These are phyloP conservation scores for Geopemphigus sp. DNA, from an alignment of 1,140 invertebrate genomes.

Conservation along the genomic window DNA sequence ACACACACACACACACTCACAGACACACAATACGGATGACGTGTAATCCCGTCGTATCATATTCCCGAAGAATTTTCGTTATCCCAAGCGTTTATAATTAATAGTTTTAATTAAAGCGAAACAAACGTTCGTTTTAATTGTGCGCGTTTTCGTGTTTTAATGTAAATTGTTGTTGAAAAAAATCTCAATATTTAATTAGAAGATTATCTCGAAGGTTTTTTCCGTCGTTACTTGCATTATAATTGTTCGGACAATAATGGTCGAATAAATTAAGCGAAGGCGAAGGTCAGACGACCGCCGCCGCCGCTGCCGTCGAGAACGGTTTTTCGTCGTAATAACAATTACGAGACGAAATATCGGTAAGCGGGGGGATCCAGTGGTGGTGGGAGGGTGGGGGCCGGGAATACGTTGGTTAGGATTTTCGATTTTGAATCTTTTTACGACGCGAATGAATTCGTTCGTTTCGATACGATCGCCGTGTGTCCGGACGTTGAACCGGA, in stretches of 20 bases:
- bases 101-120: not conserved
- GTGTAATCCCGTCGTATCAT: not conserved
- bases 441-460: too few relatives aligned
- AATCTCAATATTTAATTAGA: not conserved
- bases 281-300: too few relatives aligned
- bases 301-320: not conserved
- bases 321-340: too few relatives aligned
- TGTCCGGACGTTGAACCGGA: not conserved
- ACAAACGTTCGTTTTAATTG: not conserved
- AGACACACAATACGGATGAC: too few relatives aligned
- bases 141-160: not conserved
- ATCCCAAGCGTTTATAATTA: not conserved
- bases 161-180: constrained; percentile 7
- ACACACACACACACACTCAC: too few relatives aligned
- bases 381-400: too few relatives aligned
- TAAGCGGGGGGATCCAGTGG: too few relatives aligned
- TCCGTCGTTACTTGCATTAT: too few relatives aligned
- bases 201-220: constrained; percentile 1
- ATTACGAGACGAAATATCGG: too few relatives aligned
- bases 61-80: not conserved
- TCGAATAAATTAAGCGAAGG: too few relatives aligned
- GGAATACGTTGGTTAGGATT: not conserved
- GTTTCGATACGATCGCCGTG: not conserved
- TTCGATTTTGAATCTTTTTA: not conserved
- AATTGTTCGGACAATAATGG: not conserved